Base-by-base conservation (phyloP, 1,140 invertebrate species). In the Gonatopus flavifemur region DNA sequence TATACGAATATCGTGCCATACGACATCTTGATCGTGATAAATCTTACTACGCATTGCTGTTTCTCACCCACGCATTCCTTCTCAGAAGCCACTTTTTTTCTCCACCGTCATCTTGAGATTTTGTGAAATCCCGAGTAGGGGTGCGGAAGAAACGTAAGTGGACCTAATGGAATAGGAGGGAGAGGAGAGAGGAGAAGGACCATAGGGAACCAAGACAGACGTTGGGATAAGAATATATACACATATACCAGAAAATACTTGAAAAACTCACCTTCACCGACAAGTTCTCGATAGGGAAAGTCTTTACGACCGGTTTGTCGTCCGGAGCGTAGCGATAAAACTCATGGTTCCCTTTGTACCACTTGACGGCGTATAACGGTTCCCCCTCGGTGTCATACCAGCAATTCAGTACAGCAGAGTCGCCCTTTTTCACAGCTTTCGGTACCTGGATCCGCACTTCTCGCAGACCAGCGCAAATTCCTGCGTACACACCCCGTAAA, bases 291-390 rank as follows among this genome's bases (percentile, higher is more conserved):
- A 82, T 72, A 39, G 74, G 73, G 64, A 84, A 85, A 24, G 76
- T 78, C 64, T 83, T 83, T 51, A 78, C 74, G 18, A 76, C 70
- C 35, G 82, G 82, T 21, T 65, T 67, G 55, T 83, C 81, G 32
- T 78, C 80, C 13, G 83, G 81, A 6, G 77, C 76, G 57, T 80
- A 84, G 48, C 83, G 75, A 75, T 83, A 85, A 69, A 88, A 88
- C 66, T 87, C 86, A 44, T 80, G 76, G 53, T 82, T 81, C 28
- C 85, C 86, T 52, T 86, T 83, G 76, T 93, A 92, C 90, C 90
- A 93, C 79, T 92, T 92, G 58, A 93, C 88, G 49, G 88, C 86
- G 75, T 92, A 93, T 44, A 93, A 79, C 24, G 82, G 82, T 55
- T 89, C 88, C 22, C 82, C 82, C 66, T 90, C 89, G 68, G 88